A percentile compares a stretch with the other conserved stretches of the same genome.
Conservation (phyloP, 2,113 vertebrate species). For the Chroicocephalus ridibundus region DNA sequence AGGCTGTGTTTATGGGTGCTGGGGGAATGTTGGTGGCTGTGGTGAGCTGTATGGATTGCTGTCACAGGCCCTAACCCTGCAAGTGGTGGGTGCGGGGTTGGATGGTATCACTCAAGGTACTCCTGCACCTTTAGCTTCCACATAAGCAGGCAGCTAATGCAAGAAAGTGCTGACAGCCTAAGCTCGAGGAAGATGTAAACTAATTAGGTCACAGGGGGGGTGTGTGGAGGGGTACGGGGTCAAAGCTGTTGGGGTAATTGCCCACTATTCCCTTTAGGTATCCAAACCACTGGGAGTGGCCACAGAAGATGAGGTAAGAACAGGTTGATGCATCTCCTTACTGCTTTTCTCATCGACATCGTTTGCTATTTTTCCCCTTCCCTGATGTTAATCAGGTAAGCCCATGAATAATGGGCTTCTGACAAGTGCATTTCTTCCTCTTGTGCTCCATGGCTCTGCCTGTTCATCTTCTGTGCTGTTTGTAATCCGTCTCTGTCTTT, state of each 20-base stretch:
- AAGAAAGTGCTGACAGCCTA: background rate
- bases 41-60: background rate
- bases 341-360: background rate
- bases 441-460: rapidly evolving
- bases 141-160: background rate
- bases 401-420: background rate
- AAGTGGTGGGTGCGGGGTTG: background rate
- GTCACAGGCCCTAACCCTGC: background rate
- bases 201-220: rapidly evolving
- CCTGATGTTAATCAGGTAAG: background rate
- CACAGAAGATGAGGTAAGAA: slow-evolving; percentile 90
- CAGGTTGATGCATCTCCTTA: background rate
- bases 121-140: background rate
- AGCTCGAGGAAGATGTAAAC: background rate
- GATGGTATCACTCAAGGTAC: background rate
- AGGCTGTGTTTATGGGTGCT: rapidly evolving
- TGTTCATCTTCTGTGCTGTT: background rate
- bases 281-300: slow-evolving; percentile 89
- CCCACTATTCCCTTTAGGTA: slow-evolving; percentile 70
- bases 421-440: background rate
- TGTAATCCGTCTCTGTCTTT: background rate
- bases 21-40: rapidly evolving
- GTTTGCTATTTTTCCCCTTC: background rate
- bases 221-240: background rate
- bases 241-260: background rate